These are phyloP conservation scores for Dioctria rufipes DNA, from an alignment of 2,888 invertebrate species.

Conservation along the genomic window DNA sequence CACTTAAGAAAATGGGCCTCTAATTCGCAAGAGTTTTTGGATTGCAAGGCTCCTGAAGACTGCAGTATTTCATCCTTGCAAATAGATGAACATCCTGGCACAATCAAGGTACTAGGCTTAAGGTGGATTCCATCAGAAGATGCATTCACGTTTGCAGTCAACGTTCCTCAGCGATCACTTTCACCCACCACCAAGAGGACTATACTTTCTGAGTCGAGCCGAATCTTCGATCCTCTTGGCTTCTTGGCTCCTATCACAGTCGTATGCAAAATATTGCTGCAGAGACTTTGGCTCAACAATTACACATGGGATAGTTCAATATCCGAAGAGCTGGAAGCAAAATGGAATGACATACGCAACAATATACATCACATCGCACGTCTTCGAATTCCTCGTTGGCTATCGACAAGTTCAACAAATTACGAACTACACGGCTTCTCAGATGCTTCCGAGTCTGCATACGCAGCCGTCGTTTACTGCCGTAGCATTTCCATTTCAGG, in stretches of 20 bases:
- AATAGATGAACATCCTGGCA: not conserved
- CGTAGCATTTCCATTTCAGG: conserved; percentile 33
- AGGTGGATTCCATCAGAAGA: not conserved
- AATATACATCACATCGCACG: no score
- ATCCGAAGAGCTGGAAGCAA: not conserved
- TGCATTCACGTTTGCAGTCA: not conserved
- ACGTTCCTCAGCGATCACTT: conserved; percentile 53
- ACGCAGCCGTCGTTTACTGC: conserved; percentile 60
- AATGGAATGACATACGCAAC: conserved; percentile 15
- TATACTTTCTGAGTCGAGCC: conserved; percentile 56
- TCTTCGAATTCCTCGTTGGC: not conserved
- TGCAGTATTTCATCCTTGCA: not conserved
- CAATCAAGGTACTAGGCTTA: not conserved
- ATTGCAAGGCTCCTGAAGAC: not conserved
- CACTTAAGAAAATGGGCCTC: not conserved
- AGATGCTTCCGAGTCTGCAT: conserved; percentile 60
- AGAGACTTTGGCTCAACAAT: conserved; percentile 60
- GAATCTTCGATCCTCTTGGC: conserved; percentile 61
- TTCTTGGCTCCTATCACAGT: conserved; percentile 57
- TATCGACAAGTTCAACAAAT: not conserved
- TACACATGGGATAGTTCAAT: conserved; percentile 60
- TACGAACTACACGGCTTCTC: conserved; percentile 58
- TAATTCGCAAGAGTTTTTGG: not conserved
- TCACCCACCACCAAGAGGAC: conserved; percentile 58
- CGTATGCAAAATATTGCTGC: conserved; percentile 60